Evolutionary conservation across 2,888 invertebrate genomes (phyloP).

Genomic region (Tipula unca): DNA sequence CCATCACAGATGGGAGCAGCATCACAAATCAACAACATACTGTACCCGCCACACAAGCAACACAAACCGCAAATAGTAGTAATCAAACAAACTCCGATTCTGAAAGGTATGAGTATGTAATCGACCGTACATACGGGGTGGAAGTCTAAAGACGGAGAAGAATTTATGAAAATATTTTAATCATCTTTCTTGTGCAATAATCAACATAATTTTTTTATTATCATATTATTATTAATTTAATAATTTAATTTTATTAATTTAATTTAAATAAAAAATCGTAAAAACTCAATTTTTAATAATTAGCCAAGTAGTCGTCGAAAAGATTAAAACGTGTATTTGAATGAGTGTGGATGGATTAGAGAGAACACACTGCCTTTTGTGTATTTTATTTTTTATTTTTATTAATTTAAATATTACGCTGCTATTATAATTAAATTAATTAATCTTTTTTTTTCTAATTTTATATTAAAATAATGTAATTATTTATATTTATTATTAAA

Average conservation of each 20-base stretch:
- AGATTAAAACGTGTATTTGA: neutral
- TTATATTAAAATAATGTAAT: neutral
- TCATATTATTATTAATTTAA: neutral
- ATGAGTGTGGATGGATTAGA: neutral
- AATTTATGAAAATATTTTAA: conserved; percentile 9
- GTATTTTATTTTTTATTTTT: neutral
- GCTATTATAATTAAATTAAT: neutral
- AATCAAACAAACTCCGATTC: conserved; percentile 34
- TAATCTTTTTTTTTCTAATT: neutral
- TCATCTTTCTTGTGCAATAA: conserved; percentile 1
- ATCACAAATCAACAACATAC: neutral
- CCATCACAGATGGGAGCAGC: neutral
- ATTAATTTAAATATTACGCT: neutral
- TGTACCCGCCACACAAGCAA: conserved; percentile 26
- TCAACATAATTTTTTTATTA: neutral
- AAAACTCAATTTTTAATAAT: neutral
- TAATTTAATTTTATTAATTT: neutral
- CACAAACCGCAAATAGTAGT: conserved; percentile 39
- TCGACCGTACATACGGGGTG: conserved; percentile 75
- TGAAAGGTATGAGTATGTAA: conserved; percentile 63
- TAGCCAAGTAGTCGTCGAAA: neutral
- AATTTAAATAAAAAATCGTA: neutral
- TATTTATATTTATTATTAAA: neutral
- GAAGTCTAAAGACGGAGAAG: conserved; percentile 56
- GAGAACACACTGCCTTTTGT: conserved; percentile 8